phyloP scores from a whole-genome alignment of 2,888 invertebrate species.

The Drosophila barbarae region DNA sequence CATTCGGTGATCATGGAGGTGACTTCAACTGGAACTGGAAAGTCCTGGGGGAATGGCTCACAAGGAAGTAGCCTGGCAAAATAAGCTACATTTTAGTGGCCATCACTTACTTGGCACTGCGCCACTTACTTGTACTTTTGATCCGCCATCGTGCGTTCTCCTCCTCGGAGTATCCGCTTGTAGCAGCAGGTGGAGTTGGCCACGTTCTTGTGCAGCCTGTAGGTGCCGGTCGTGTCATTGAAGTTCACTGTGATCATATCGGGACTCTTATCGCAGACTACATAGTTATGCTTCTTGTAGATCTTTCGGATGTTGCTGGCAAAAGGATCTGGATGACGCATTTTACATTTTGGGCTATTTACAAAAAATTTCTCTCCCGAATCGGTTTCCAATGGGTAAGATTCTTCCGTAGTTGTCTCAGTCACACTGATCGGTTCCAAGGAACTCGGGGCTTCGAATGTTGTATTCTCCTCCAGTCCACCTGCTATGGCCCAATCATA shows the following conservation, averaged over 20 bases:
- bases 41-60: conserved; percentile 59
- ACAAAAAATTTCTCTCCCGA: conserved; percentile 68
- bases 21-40: conserved; percentile 60
- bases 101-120: background rate
- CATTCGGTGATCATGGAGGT: conserved; percentile 68
- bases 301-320: conserved; percentile 80
- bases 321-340: conserved; percentile 83
- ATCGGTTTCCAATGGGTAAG: background rate
- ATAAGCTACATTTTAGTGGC: background rate
- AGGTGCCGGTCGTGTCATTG: conserved; percentile 49
- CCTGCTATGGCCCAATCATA: background rate
- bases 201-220: conserved; percentile 63
- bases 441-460: background rate
- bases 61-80: conserved; percentile 62
- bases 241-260: conserved; percentile 69
- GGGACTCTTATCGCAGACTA: conserved; percentile 80
- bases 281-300: conserved; percentile 80
- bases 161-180: conserved; percentile 69
- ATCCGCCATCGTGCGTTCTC: conserved; percentile 64
- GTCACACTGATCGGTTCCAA: background rate
- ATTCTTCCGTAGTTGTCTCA: background rate
- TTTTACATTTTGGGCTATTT: conserved; percentile 82
- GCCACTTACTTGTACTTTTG: conserved; percentile 58
- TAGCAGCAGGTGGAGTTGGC: conserved; percentile 73
- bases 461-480: too few species aligned